A percentile compares a stretch with the other conserved stretches of the same genome.
These are phyloP conservation scores for Selenia dentaria DNA, from an alignment of 2,888 invertebrate species.

Conservation along the genomic window DNA sequence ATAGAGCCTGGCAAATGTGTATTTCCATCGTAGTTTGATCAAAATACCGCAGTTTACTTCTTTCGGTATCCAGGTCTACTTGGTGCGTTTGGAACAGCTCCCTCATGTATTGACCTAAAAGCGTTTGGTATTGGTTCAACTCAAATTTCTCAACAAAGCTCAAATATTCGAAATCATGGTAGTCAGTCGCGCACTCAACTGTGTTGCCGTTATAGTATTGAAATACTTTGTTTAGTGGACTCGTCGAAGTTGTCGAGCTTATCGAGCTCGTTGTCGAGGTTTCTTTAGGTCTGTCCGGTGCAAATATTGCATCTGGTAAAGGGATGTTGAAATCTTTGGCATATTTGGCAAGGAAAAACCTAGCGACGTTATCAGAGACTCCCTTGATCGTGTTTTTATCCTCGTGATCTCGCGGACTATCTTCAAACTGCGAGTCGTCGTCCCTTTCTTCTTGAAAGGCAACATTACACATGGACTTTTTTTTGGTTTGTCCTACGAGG, in stretches of 20 bases:
- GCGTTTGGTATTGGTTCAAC: slow-evolving; percentile 65
- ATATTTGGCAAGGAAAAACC: slow-evolving; percentile 55
- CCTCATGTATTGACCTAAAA: slow-evolving; percentile 59
- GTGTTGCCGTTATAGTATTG: slow-evolving; percentile 60
- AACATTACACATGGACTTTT: slow-evolving; percentile 55
- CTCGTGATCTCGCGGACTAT: slow-evolving; percentile 6
- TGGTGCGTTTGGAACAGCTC: slow-evolving; percentile 56
- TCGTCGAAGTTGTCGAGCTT: background rate
- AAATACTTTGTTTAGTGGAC: slow-evolving; percentile 60
- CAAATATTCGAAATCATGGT: slow-evolving; percentile 65
- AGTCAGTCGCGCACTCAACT: slow-evolving; percentile 52
- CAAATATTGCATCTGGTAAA: slow-evolving; percentile 56
- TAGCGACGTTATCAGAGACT: slow-evolving; percentile 50
- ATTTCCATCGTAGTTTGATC: slow-evolving; percentile 72
- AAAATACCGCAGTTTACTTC: slow-evolving; percentile 53
- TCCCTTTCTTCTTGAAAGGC: slow-evolving; percentile 47
- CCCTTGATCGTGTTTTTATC: slow-evolving; percentile 33
- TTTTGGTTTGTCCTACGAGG: slow-evolving; percentile 36
- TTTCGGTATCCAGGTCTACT: slow-evolving; percentile 36
- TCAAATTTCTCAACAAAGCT: slow-evolving; percentile 66
- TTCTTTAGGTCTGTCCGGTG: slow-evolving; percentile 40
- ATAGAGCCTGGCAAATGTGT: slow-evolving; percentile 59
- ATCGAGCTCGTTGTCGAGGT: background rate
- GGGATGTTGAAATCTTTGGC: slow-evolving; percentile 62
- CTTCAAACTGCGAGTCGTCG: slow-evolving; percentile 26